Evolutionary conservation across 1,140 invertebrate genomes (phyloP).

Genomic region (Drosophila malerkotliana): DNA sequence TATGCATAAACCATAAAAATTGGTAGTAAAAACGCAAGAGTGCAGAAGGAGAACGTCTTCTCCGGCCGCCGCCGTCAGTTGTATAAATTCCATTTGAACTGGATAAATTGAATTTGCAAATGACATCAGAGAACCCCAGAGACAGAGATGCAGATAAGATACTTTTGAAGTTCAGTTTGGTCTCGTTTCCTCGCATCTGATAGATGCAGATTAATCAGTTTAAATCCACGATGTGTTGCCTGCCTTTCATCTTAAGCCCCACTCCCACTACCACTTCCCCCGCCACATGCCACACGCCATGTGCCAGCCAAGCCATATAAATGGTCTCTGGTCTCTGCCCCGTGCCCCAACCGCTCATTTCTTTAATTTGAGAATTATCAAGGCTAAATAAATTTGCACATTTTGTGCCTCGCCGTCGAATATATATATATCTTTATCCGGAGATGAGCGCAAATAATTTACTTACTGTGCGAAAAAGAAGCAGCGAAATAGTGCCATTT

Average conservation of each 20-base stretch:
- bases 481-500: constrained; percentile 22
- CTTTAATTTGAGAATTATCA: constrained; percentile 70
- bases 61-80: constrained; percentile 10
- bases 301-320: constrained; percentile 51
- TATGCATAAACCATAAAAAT: constrained; percentile 76
- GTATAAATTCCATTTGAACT: constrained; percentile 68
- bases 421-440: constrained; percentile 47
- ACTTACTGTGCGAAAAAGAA: constrained; percentile 52
- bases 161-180: constrained; percentile 4
- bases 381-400: constrained; percentile 78
- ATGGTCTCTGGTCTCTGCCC: constrained; percentile 9
- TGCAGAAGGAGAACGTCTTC: constrained; percentile 38
- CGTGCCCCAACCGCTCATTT: constrained; percentile 7
- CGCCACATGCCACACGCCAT: constrained; percentile 29
- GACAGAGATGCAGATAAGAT: constrained; percentile 33
- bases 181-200: constrained; percentile 9
- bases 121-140: constrained; percentile 55
- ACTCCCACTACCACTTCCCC: background rate
- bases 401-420: constrained; percentile 45
- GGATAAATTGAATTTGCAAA: constrained; percentile 71
- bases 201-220: constrained; percentile 59
- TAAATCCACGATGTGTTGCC: constrained; percentile 31
- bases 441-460: constrained; percentile 54
- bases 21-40: constrained; percentile 67
- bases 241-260: constrained; percentile 41